Base-by-base conservation (phyloP, 2,888 invertebrate genomes). In the Odontomyia ornata region DNA sequence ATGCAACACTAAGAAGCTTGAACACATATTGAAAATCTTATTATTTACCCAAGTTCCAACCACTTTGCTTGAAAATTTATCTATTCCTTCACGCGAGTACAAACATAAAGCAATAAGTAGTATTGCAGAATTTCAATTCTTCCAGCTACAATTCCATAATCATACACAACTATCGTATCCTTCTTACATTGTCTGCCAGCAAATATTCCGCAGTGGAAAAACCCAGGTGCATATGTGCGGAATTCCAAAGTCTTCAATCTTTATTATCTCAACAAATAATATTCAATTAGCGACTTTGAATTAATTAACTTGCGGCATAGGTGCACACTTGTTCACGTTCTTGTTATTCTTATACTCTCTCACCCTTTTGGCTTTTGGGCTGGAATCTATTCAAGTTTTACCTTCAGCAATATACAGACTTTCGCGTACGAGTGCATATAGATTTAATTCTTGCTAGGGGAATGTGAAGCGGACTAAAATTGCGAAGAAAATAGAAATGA, bases 211-310 rank as follows among this genome's bases (percentile, higher is more conserved):
- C 30, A 30, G 46, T 46, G 47, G 69, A 60, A 73, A 57, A 57
- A 43, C 73, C 73, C 73, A 73, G 73, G 75, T 75, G 75, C 75
- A 75, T 75, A 75, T 75, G 64, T 64, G 75, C 75, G 65, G 47
- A 76, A 76, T 76, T 76, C 60, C 76, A 76, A 76, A 76, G 71
- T 76, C 76, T 76, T 76, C 76, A 76, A 76, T 76, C 77, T 84
- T 82, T 83, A 81, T 81, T 81, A 81, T 81, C 81, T 81, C 83
- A 84, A 83, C 84, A 85, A 85, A 85, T 85, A 85, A 85, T 85
- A 84, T 85, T 85, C 85, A 85, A 85, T 85, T 85, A 85, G 84
- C 84, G 82, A 83, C 84, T 85, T 85, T 85, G 84, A 85, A 85
- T 85, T 84, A 85, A 84, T 84, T 85, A 85, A 84, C 83, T 83